Evolutionary conservation across 2,797 vertebrate genomes (phyloP), one percentile per base, ranked within the genome.

Genomic region (Heliangelus exortis): DNA sequence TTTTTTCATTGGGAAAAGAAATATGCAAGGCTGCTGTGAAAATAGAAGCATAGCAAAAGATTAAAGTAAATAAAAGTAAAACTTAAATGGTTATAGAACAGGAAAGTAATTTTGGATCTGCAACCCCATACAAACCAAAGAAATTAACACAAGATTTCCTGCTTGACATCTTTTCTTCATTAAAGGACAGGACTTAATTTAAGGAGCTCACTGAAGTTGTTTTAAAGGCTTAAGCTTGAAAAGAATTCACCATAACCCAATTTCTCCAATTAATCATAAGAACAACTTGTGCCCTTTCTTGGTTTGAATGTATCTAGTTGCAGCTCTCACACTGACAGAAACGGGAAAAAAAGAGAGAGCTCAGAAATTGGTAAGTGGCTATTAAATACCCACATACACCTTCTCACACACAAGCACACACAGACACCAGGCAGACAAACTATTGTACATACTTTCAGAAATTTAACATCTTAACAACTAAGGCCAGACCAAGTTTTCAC

Each of bases 51-150:
- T 0, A 89, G 82, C 15, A 68, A 61, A 92, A 93, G 57, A 71
- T 15, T 7, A 80, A 82, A 87, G 73, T 54, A 89, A 41, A 66
- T 15, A 67, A 83, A 80, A 43, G 25, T 41, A 48, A 68, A 84
- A 90, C 80, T 19, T 50, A 36, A 89, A 43, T 36, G 80, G 61
- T 23, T 87, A 50, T 0, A 82, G 75, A 76, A 93, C 34, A 87
- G 34, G 45, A 77, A 74, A 77, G 80, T 39, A 0, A 51, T 69
- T 89, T 87, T 72, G 93, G 90, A 80, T 57, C 90, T 94, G 86
- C 90, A 95, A 93, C 90, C 33, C 51, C 82, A 95, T 18, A 91
- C 83, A 95, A 95, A 95, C 88, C 95, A 82, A 91, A 96, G 29
- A 95, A 82, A 45, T 87, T 66, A 91, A 92, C 28, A n/a, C 21